Evolutionary conservation across 1,140 invertebrate species (phyloP).

Genomic region (Nebria ingens): DNA sequence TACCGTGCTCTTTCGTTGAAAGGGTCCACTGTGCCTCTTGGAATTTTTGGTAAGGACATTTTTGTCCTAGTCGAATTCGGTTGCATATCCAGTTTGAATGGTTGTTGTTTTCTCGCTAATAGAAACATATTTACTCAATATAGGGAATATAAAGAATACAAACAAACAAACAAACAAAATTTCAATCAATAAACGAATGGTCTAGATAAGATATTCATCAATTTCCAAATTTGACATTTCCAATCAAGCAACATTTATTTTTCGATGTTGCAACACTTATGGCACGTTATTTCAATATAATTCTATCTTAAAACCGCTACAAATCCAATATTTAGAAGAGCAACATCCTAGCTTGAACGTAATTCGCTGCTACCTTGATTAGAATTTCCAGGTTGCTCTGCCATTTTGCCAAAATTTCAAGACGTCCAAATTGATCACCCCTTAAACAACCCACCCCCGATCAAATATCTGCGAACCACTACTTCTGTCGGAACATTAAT

Average conservation of each 20-base stretch:
- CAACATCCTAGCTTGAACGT: too few relatives aligned
- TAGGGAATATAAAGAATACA: too few relatives aligned
- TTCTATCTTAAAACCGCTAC: too few relatives aligned
- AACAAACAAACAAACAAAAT: not conserved
- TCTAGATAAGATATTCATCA: too few relatives aligned
- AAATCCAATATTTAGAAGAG: too few relatives aligned
- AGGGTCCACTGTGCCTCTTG: conserved; percentile 22
- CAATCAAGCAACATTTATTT: too few relatives aligned
- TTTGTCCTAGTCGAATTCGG: conserved; percentile 21
- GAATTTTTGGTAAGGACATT: conserved; percentile 25
- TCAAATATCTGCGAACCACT: too few relatives aligned
- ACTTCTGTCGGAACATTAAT: not conserved
- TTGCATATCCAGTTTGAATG: not conserved
- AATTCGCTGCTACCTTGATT: conserved; percentile 23
- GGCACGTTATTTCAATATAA: too few relatives aligned
- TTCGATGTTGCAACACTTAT: too few relatives aligned
- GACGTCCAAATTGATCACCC: not conserved
- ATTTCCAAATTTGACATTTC: too few relatives aligned
- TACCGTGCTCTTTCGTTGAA: conserved; percentile 23
- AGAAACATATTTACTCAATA: not conserved
- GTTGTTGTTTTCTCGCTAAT: not conserved
- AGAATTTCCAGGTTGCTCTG: conserved; percentile 25
- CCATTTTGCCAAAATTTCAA: conserved; percentile 20
- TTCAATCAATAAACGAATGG: not conserved
- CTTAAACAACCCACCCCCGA: not conserved